These are phyloP conservation scores for Sparidentex hasta DNA, from an alignment of 2,797 vertebrate species.

Conservation along the genomic window DNA sequence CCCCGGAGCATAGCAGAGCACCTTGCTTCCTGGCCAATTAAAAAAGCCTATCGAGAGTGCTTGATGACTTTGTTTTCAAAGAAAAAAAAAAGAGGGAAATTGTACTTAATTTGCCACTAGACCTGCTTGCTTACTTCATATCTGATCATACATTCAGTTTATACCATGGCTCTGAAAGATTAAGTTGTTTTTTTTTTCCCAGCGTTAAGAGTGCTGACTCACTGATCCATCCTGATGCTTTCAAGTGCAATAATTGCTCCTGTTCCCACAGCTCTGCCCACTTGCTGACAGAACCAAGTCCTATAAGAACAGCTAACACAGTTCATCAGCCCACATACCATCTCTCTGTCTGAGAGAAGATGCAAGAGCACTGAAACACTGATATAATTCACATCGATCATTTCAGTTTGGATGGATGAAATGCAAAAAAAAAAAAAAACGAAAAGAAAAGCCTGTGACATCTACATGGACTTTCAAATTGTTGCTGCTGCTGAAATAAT, in stretches of 20 bases:
- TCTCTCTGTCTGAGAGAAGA: conserved; percentile 2
- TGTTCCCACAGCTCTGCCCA: not conserved
- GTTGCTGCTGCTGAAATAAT: not conserved
- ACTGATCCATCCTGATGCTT: conserved; percentile 8
- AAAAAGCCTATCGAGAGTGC: conserved; percentile 17
- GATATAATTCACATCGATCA: not conserved
- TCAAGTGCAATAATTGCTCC: conserved; percentile 5
- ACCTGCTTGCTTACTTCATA: conserved; percentile 1
- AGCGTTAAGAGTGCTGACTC: not conserved
- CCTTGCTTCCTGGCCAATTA: conserved; percentile 30
- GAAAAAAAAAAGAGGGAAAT: not conserved
- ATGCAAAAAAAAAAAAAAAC: too few relatives aligned
- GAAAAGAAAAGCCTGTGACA: not conserved
- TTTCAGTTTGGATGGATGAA: not conserved
- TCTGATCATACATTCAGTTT: conserved; percentile 1
- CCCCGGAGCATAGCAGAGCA: conserved; percentile 1
- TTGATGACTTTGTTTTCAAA: conserved; percentile 3
- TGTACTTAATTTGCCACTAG: conserved; percentile 30
- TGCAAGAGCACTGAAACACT: not conserved
- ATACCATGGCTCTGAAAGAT: not conserved
- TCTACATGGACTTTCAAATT: conserved; percentile 5
- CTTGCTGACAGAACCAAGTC: conserved; percentile 5
- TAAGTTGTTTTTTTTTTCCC: not conserved
- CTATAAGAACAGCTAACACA: not conserved
- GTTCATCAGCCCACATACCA: not conserved